Evolutionary conservation across 1,140 invertebrate genomes (phyloP), one percentile per base, ranked within the genome.

Genomic region (Drosophila takahashii): DNA sequence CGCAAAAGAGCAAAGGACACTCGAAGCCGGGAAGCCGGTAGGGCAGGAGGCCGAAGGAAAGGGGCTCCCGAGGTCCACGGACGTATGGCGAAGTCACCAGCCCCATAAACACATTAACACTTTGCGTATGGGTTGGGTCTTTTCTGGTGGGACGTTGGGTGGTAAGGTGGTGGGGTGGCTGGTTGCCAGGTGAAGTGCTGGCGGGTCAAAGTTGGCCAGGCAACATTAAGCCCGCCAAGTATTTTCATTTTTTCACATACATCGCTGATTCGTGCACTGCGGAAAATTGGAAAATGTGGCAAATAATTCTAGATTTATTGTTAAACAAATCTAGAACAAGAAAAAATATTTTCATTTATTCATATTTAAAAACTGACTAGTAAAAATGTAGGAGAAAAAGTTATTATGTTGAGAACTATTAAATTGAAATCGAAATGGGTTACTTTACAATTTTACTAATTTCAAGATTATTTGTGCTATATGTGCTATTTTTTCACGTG

Each of bases 21-120:
- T 89, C 76, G 37, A 61, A 65, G 73, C 65, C 41, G 10, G 9
- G 41, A 8, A 58, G 73, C 65, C 41, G 10, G 9, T 15, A 8
- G 53, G 79, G 45, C 61, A 53, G 56, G 37, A 44, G 9, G 42
- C 18, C 22, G 15, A n/a, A 18, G 54, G 36, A 13, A 65, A 8
- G 22, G 29, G 39, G 62, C 62, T 15, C 29, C 61, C 5, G 22
- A 45, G 65, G 26, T 47, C 51, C 65, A 48, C 26, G 67, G 67
- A 71, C 67, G 65, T 71, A 71, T 71, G 52, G 51, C 57, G 65
- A 64, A 77, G 67, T 72, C 81, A 77, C 67, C 67, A 70, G 65
- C 65, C 66, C 86, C 79, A 86, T 86, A 86, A 86, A 86, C 84
- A 89, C 84, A 87, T 87, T 87, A 89, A 87, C 83, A 87, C 83